Percentiles rank a stretch among this genome's conserved stretches.
These are phyloP conservation scores for Haliclona indistincta DNA, from an alignment of 37 sponge, comb jelly and placozoan genomes.

Conservation along the genomic window DNA sequence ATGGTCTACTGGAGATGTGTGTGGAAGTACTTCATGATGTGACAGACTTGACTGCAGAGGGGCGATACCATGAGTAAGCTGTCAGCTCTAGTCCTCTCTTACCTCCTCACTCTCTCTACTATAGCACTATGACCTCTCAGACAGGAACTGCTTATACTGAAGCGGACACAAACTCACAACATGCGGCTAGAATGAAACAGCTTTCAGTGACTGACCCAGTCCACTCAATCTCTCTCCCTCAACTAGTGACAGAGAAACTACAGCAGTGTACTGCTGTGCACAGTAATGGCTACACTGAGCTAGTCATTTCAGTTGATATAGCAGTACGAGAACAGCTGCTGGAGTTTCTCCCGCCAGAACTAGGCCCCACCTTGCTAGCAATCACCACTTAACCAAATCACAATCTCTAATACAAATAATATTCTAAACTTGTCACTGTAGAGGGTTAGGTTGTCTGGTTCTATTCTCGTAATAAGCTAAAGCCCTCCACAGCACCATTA, in stretches of 20 bases:
- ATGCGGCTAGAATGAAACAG: too few relatives aligned
- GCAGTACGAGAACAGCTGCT: constrained; percentile 28
- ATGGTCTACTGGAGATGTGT: constrained; percentile 63
- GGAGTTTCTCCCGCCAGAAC: constrained; percentile 31
- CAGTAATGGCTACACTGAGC: constrained; percentile 11
- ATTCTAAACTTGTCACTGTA: too few relatives aligned
- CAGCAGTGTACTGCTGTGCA: constrained; percentile 49
- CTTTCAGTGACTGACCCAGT: constrained; percentile 57
- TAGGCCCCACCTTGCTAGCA: background rate
- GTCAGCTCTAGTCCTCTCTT: too few relatives aligned
- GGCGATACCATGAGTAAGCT: constrained; percentile 49
- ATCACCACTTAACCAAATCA: background rate
- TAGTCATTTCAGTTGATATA: constrained; percentile 36
- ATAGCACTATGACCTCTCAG: background rate
- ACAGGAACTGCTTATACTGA: too few relatives aligned
- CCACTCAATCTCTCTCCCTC: constrained; percentile 28
- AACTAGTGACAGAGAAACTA: constrained; percentile 39
- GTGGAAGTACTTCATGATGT: constrained; percentile 78
- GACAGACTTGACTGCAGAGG: constrained; percentile 45
- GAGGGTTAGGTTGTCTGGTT: too few relatives aligned
- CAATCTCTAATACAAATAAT: too few relatives aligned
- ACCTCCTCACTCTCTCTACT: background rate
- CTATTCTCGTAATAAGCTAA: background rate
- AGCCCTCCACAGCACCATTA: constrained; percentile 56
- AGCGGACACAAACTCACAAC: too few relatives aligned